Conservation (phyloP, 2,888 invertebrate genomes). For the Erebia epiphron region DNA sequence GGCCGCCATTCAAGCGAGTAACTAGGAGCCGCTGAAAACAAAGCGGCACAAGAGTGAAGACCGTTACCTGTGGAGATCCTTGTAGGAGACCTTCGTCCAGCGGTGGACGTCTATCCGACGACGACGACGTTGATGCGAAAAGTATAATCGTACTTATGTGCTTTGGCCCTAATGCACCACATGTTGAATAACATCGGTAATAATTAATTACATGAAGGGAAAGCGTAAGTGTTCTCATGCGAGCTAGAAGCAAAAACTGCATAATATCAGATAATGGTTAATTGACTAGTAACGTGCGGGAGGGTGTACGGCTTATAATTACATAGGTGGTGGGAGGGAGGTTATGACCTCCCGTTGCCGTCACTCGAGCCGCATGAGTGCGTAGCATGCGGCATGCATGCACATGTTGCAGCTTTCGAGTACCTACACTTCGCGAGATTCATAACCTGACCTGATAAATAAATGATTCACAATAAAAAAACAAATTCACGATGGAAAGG, state of each 20-base stretch:
- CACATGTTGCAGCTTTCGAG: conserved; percentile 45
- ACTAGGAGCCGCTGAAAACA: too few relatives aligned
- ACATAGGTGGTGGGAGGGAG: conserved; percentile 39
- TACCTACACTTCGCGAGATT: conserved; percentile 39
- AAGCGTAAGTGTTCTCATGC: conserved; percentile 77
- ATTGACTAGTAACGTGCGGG: conserved; percentile 45
- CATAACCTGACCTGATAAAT: conserved; percentile 41
- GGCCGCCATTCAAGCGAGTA: too few relatives aligned
- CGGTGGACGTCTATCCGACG: too few relatives aligned
- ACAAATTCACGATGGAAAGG: conserved; percentile 18
- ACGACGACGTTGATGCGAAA: too few relatives aligned
- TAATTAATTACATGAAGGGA: conserved; percentile 73
- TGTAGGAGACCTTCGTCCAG: too few relatives aligned
- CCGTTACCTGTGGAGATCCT: too few relatives aligned
- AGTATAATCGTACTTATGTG: neutral
- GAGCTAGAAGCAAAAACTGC: conserved; percentile 55
- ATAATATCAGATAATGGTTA: conserved; percentile 46
- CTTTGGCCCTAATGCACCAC: conserved; percentile 56
- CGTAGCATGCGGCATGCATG: conserved; percentile 45
- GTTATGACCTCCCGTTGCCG: conserved; percentile 43
- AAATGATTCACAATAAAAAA: conserved; percentile 35
- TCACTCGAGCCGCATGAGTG: conserved; percentile 47
- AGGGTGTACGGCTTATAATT: conserved; percentile 49
- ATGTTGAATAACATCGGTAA: conserved; percentile 74
- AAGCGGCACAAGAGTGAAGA: too few relatives aligned